Evolutionary conservation across 2,797 vertebrate genomes (phyloP).

Genomic region (Protosalanx chinensis): DNA sequence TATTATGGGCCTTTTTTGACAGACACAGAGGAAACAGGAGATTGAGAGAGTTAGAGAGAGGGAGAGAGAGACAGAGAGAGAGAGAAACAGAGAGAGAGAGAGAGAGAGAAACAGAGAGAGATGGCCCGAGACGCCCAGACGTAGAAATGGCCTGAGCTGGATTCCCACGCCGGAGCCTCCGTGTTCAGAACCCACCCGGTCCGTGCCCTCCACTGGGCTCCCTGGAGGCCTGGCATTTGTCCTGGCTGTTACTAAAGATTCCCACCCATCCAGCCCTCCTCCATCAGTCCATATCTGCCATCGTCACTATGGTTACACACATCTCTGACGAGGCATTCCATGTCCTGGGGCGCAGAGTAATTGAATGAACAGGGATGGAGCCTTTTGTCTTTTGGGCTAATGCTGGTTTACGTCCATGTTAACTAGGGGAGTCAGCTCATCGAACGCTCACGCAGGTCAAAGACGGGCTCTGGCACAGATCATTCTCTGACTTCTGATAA

Average conservation of each 20-base stretch:
- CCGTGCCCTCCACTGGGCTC: too few relatives aligned
- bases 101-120: background rate
- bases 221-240: constrained; percentile 26
- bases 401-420: too few relatives aligned
- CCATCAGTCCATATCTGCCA: constrained; percentile 29
- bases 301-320: constrained; percentile 43
- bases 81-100: background rate
- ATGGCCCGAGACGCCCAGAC: background rate
- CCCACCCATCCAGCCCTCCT: constrained; percentile 12
- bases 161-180: too few relatives aligned
- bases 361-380: background rate
- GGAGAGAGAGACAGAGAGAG: background rate
- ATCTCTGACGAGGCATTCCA: constrained; percentile 24
- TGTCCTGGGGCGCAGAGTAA: constrained; percentile 17
- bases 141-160: background rate
- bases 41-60: constrained; percentile 11
- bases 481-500: too few relatives aligned
- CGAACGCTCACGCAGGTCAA: too few relatives aligned
- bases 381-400: too few relatives aligned
- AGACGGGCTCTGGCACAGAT: too few relatives aligned
- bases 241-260: constrained; percentile 24
- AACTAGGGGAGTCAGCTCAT: too few relatives aligned
- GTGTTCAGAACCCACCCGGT: too few relatives aligned
- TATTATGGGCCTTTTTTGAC: too few relatives aligned
- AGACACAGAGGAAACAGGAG: background rate